Conservation (phyloP, 2,888 invertebrate species). For the Acanthosepion pharaonis region DNA sequence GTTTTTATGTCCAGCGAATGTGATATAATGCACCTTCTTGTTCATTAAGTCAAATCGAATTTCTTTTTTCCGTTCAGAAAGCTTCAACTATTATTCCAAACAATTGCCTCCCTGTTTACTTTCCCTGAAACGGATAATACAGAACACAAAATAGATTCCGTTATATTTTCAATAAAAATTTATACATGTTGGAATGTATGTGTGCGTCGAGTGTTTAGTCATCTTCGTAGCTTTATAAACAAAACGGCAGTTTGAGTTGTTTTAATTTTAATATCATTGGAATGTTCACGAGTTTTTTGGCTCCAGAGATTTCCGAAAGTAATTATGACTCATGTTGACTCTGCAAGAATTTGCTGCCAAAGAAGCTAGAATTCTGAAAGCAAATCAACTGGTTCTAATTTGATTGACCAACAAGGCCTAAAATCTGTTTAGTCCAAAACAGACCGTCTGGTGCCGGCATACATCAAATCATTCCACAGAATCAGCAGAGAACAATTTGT, state of each 20-base stretch:
- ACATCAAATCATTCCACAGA: background rate
- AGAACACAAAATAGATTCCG: too few relatives aligned
- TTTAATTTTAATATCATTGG: background rate
- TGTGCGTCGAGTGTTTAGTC: background rate
- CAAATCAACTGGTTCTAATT: background rate
- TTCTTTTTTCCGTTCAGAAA: too few relatives aligned
- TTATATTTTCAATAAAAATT: background rate
- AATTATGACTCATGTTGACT: conserved; percentile 5
- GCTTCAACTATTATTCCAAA: too few relatives aligned
- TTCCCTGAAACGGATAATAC: too few relatives aligned
- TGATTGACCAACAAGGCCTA: background rate
- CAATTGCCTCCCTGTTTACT: too few relatives aligned
- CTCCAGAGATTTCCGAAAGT: background rate
- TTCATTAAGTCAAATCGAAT: too few relatives aligned
- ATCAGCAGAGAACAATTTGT: background rate
- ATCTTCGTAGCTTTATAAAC: background rate
- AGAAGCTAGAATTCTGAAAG: background rate
- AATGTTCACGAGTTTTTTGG: background rate
- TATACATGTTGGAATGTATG: background rate
- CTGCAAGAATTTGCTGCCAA: background rate
- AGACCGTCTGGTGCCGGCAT: background rate
- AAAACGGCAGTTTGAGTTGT: background rate
- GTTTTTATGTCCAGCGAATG: too few relatives aligned
- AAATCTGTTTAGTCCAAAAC: background rate
- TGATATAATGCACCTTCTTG: too few relatives aligned